Percentiles rank a stretch among this genome's conserved stretches.
phyloP scores from a whole-genome alignment of 1,140 invertebrate species.

The Tribolium castaneum region DNA sequence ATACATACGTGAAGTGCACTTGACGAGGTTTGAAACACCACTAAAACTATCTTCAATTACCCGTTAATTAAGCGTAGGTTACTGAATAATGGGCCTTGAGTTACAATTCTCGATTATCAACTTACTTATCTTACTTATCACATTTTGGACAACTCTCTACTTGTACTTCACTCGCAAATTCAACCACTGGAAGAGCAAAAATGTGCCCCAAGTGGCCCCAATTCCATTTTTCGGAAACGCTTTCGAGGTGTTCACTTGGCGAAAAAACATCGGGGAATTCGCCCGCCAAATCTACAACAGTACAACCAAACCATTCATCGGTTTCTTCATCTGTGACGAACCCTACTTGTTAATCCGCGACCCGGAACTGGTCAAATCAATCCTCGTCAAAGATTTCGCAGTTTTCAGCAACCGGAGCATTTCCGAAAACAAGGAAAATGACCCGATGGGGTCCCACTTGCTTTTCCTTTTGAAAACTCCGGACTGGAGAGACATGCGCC shows the following conservation, averaged over 20 bases:
- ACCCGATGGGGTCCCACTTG: slow-evolving; percentile 62
- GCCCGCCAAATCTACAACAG: slow-evolving; percentile 39
- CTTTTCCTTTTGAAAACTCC: slow-evolving; percentile 57
- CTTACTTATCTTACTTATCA: neutral
- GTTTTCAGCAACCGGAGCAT: neutral
- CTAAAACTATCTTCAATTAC: too few relatives aligned
- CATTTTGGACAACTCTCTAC: slow-evolving; percentile 26
- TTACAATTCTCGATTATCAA: neutral
- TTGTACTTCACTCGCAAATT: slow-evolving; percentile 45
- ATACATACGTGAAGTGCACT: too few relatives aligned
- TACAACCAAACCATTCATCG: slow-evolving; percentile 59
- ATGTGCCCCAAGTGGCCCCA: slow-evolving; percentile 54
- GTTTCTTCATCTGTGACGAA: slow-evolving; percentile 58
- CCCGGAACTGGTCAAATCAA: slow-evolving; percentile 68
- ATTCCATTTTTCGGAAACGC: slow-evolving; percentile 59
- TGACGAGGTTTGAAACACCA: too few relatives aligned
- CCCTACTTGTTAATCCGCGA: slow-evolving; percentile 63
- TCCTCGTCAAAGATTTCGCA: slow-evolving; percentile 68
- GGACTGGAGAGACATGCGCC: slow-evolving; percentile 62
- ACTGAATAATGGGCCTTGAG: neutral
- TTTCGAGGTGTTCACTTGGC: slow-evolving; percentile 51
- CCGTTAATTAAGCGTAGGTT: too few relatives aligned
- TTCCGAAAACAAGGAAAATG: slow-evolving; percentile 61
- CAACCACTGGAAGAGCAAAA: slow-evolving; percentile 56
- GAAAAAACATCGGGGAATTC: slow-evolving; percentile 45